Percentiles rank a stretch among this genome's conserved stretches.
phyloP scores from a whole-genome alignment of 2,888 invertebrate genomes.

The Chrysolina americana region DNA sequence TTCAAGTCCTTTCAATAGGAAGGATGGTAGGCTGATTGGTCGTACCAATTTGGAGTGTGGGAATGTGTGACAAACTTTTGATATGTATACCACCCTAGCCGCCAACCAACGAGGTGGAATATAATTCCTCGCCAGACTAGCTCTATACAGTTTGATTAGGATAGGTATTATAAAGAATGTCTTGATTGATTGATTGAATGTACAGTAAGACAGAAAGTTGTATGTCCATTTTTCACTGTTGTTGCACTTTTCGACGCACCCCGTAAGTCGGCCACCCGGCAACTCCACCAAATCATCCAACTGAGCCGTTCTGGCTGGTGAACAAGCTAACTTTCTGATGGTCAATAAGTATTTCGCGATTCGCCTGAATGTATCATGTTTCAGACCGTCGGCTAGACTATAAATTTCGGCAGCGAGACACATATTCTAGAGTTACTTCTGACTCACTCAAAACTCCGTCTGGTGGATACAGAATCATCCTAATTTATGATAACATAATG shows the following conservation, averaged over 20 bases:
- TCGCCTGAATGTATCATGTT: constrained; percentile 23
- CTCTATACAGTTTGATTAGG: too few species aligned
- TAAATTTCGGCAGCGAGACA: constrained; percentile 30
- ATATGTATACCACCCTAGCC: too few species aligned
- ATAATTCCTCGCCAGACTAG: too few species aligned
- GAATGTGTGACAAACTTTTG: too few species aligned
- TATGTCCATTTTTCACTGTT: too few species aligned
- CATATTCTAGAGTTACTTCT: constrained; percentile 31
- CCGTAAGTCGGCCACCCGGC: constrained; percentile 13
- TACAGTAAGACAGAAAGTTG: too few species aligned
- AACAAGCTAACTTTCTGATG: constrained; percentile 19
- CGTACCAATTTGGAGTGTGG: too few species aligned
- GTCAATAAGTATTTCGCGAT: constrained; percentile 15
- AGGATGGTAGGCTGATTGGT: too few species aligned
- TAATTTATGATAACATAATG: constrained; percentile 12
- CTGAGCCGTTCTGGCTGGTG: constrained; percentile 10
- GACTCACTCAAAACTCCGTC: constrained; percentile 39
- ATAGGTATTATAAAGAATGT: too few species aligned
- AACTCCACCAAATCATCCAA: constrained; percentile 23
- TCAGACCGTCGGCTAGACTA: constrained; percentile 35
- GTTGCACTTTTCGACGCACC: neutral
- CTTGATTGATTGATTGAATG: too few species aligned
- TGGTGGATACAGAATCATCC: constrained; percentile 25
- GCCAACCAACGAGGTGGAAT: too few species aligned
- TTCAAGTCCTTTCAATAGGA: too few species aligned